Conservation (phyloP, 2,797 vertebrate genomes). For the Todus mexicanus region DNA sequence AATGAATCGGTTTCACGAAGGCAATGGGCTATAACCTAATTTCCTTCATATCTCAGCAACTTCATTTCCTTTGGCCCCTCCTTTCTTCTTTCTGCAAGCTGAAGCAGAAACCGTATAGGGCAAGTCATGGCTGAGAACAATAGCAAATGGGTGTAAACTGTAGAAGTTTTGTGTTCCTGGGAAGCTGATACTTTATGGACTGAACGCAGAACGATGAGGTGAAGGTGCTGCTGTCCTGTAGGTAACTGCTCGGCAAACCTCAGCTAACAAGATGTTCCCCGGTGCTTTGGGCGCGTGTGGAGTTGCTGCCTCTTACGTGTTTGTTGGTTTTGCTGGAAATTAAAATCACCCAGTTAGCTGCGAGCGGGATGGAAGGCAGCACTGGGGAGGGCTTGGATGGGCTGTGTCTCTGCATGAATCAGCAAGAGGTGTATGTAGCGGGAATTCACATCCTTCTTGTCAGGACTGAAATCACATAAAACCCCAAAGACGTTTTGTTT, state of each 20-base stretch:
- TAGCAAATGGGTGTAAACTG: not conserved
- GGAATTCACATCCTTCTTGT: not conserved
- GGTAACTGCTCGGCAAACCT: not conserved
- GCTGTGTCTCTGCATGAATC: not conserved
- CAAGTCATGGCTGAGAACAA: not conserved
- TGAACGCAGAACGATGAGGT: fast-evolving
- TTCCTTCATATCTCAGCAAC: slow-evolving; percentile 16
- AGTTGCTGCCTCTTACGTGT: not conserved
- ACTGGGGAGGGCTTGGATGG: not conserved
- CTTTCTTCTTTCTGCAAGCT: not conserved
- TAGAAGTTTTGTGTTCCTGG: not conserved
- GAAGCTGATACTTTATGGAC: not conserved
- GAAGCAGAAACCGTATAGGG: not conserved
- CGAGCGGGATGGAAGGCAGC: not conserved
- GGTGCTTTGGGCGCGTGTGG: not conserved
- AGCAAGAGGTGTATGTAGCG: not conserved
- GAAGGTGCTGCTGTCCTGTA: not conserved
- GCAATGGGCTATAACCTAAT: slow-evolving; percentile 3
- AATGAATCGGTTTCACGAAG: not conserved
- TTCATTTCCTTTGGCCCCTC: not conserved
- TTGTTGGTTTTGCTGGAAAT: not conserved
- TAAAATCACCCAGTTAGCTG: not conserved
- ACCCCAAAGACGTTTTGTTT: not conserved
- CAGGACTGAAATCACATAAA: not conserved
- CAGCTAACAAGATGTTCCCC: not conserved